A percentile compares a stretch with the other conserved stretches of the same genome.
Conservation (phyloP, 92 coral and sea anemone genomes). For the Blastomussa wellsi region DNA sequence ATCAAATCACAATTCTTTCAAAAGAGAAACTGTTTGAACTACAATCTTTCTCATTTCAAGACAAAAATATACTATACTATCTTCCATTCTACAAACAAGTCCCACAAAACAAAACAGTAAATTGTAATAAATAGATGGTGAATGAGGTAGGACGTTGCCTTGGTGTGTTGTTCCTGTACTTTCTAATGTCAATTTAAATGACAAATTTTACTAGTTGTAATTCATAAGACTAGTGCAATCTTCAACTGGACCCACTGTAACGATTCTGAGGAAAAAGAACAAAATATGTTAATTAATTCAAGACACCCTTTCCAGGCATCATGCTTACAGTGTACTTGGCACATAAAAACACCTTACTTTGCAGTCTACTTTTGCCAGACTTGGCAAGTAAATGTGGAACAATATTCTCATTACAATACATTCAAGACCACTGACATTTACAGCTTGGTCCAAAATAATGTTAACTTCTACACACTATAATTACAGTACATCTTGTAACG, state of each 20-base stretch:
- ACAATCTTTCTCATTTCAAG: not conserved
- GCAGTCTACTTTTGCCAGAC: not conserved
- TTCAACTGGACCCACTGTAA: constrained; percentile 93
- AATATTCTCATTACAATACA: not conserved
- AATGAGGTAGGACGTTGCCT: not conserved
- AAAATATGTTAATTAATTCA: not conserved
- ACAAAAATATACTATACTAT: not conserved
- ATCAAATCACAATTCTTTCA: not conserved
- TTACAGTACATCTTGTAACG: no score
- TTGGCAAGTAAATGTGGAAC: not conserved
- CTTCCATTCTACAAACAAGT: not conserved
- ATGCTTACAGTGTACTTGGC: not conserved
- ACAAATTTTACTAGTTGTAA: constrained; percentile 1
- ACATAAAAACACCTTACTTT: not conserved
- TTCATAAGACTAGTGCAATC: constrained; percentile 23
- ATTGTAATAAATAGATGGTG: constrained; percentile 15
- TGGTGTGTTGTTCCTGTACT: not conserved
- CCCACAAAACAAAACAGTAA: not conserved
- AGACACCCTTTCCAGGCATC: not conserved
- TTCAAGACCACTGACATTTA: not conserved
- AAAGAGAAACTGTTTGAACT: not conserved
- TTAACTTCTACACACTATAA: no score
- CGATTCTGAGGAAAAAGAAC: constrained; percentile 69
- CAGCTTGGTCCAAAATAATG: not conserved
- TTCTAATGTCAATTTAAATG: not conserved